Conservation (phyloP, 2,888 invertebrate genomes). For the Agonopterix heracliana region DNA sequence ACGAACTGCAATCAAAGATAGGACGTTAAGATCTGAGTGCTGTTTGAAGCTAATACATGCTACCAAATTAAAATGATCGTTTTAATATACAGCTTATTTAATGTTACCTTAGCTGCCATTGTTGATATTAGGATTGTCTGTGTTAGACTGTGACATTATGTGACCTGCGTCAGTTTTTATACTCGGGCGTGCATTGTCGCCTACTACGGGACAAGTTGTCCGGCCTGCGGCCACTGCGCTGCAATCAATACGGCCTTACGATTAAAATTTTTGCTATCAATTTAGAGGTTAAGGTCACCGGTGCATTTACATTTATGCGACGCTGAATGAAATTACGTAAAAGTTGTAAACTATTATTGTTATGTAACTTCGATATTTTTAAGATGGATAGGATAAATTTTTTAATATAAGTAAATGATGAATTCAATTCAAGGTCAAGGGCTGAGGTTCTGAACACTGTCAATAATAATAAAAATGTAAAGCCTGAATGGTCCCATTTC, state of each 20-base stretch:
- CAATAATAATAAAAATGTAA: no score
- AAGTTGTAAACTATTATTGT: no score
- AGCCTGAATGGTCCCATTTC: no score
- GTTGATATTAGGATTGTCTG: slow-evolving; percentile 39
- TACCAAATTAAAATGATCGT: no score
- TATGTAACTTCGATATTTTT: no score
- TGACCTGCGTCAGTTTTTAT: slow-evolving; percentile 47
- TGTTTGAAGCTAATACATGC: no score
- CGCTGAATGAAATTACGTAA: no score
- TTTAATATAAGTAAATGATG: no score
- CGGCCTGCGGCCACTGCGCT: slow-evolving; percentile 17
- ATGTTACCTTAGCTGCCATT: slow-evolving; percentile 59
- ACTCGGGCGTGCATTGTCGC: slow-evolving; percentile 25
- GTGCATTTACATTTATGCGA: no score
- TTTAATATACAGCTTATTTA: not conserved
- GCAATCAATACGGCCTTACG: slow-evolving; percentile 28
- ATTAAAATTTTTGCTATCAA: slow-evolving; percentile 10
- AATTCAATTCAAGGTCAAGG: no score
- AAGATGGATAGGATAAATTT: no score
- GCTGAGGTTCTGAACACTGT: no score
- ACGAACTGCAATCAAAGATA: slow-evolving; percentile 34
- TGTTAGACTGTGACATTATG: slow-evolving; percentile 39
- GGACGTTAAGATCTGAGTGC: not conserved
- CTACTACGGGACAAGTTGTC: slow-evolving; percentile 24
- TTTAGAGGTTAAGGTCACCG: slow-evolving; percentile 40